Evolutionary conservation across 2,888 invertebrate species (phyloP).

Genomic region (Drosophila kanekoi): DNA sequence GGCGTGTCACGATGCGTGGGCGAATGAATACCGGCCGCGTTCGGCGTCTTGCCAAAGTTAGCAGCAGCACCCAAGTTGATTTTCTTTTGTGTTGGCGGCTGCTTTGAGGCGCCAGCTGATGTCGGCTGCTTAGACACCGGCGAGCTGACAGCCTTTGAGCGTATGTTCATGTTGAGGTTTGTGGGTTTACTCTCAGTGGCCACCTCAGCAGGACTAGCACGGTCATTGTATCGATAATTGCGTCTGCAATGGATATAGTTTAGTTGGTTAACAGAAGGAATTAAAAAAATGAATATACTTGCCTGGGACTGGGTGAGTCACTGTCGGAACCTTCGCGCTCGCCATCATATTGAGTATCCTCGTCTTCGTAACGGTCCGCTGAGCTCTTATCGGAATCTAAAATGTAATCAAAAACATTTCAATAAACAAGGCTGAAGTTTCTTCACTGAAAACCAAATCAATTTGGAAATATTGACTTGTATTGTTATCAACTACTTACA

Average conservation of each 20-base stretch:
- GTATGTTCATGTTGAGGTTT: constrained; percentile 81
- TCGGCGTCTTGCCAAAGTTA: constrained; percentile 87
- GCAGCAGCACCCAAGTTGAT: constrained; percentile 90
- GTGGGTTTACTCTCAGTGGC: constrained; percentile 75
- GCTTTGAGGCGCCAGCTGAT: constrained; percentile 61
- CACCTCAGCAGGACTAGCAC: constrained; percentile 83
- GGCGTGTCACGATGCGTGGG: constrained; percentile 85
- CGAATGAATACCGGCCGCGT: constrained; percentile 84
- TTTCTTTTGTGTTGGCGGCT: constrained; percentile 85
- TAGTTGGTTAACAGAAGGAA: background rate
- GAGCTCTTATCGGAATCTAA: constrained; percentile 82
- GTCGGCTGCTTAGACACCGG: constrained; percentile 77
- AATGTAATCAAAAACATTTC: background rate
- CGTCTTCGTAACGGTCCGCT: constrained; percentile 85
- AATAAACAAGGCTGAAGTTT: background rate
- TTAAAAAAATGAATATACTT: background rate
- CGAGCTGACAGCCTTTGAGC: constrained; percentile 71
- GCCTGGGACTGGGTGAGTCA: constrained; percentile 86
- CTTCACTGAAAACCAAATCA: background rate
- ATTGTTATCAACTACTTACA: constrained; percentile 83
- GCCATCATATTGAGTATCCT: constrained; percentile 87
- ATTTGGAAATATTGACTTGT: background rate
- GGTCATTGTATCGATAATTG: constrained; percentile 85
- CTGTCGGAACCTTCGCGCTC: constrained; percentile 90
- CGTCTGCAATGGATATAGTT: constrained; percentile 52